These are phyloP conservation scores for Crax fasciolata DNA, from an alignment of 2,797 vertebrate species.

Conservation along the genomic window DNA sequence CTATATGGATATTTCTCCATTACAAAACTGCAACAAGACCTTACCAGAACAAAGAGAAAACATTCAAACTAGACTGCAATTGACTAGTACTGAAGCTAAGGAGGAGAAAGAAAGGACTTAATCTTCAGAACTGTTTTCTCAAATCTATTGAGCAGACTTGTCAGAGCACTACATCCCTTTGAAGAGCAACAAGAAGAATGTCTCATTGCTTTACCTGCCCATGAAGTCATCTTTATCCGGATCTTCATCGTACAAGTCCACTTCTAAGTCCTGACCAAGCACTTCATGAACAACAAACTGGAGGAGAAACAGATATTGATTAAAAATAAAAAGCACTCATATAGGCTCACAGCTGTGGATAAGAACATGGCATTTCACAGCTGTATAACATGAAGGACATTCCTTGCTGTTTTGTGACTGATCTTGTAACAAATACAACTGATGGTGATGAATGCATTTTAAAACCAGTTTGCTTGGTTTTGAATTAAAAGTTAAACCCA, in stretches of 20 bases:
- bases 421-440: neutral
- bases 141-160: neutral
- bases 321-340: neutral
- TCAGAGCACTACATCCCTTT: neutral
- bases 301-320: neutral
- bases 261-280: slow-evolving; percentile 94
- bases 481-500: neutral
- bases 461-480: neutral
- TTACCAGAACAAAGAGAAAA: neutral
- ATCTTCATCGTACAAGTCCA: slow-evolving; percentile 95
- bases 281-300: slow-evolving; percentile 96
- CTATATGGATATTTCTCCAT: neutral
- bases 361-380: neutral
- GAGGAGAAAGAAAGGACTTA: neutral
- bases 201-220: slow-evolving; percentile 86
- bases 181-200: neutral
- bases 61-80: neutral
- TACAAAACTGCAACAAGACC: neutral
- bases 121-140: neutral
- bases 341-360: neutral
- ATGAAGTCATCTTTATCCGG: slow-evolving; percentile 96
- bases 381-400: neutral
- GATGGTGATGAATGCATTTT: neutral
- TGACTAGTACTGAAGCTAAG: neutral
- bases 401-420: neutral